Base-by-base conservation (phyloP, 2,797 vertebrate species). In the Microctenopoma steveboyesi region DNA sequence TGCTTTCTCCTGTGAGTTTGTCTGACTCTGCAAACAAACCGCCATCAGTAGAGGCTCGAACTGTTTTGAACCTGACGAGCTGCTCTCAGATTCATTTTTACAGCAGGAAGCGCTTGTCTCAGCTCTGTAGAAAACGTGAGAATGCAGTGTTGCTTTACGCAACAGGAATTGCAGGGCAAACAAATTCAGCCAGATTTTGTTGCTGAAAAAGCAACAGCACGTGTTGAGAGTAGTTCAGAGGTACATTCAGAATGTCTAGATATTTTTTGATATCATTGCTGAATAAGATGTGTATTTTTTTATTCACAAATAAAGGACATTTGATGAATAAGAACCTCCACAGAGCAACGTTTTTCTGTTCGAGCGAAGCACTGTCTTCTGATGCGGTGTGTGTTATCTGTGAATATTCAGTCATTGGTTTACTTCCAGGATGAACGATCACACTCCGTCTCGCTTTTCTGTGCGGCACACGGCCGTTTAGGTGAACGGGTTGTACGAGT, bases 241-340 rank as follows among this genome's bases (percentile, higher is more conserved):
- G 37, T 62, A 57, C 50, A 67, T 65, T 37, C 6, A 59, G 27
- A 51, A 66, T 74, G 59, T 65, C 39, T 28, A 2, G 8, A 22
- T 72, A 7, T 47, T 74, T 69, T 27, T 51, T 81, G n/a, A 57
- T 58, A 27, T 77, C 28, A 60, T 54, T 63, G 43, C 72, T 76
- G 76, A 72, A 79, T 83, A 18, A 16, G 4, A 51, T 71, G 71
- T 75, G 67, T 77, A 48, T 84, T 84, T 88, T 88, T 86, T 64
- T 84, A 79, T 80, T 88, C 61, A 79, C 53, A 39, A 88, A 88
- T 89, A 89, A 87, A 89, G 58, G 0, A 43, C n/a, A 1, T 55
- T 64, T 72, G 43, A 14, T 71, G 57, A 18, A 48, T 22, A 22
- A 22, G 22, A 22, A 22, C 22, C 22, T 22, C 22, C 22, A 22